These are phyloP conservation scores for Nesospiza acunhae DNA, from an alignment of 2,113 vertebrate species.

Conservation along the genomic window DNA sequence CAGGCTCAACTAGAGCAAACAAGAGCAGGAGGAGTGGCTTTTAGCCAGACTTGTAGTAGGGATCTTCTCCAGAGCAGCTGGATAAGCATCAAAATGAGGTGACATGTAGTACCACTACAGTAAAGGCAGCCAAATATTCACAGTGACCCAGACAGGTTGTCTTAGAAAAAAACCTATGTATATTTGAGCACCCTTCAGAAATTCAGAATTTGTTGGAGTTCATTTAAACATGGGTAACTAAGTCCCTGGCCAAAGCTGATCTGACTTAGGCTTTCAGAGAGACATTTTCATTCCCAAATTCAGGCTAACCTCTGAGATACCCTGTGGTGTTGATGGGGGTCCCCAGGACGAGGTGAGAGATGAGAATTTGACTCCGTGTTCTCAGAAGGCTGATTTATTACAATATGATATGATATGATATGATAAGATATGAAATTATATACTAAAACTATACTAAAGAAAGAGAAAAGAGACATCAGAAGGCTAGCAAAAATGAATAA, in stretches of 20 bases:
- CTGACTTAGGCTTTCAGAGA: not conserved
- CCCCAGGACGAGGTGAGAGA: too few relatives aligned
- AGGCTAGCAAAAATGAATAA: too few relatives aligned
- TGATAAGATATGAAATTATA: too few relatives aligned
- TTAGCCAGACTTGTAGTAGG: not conserved
- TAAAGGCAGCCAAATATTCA: not conserved
- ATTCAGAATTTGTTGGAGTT: not conserved
- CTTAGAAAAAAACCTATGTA: not conserved
- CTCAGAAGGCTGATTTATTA: too few relatives aligned
- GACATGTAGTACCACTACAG: rapidly evolving
- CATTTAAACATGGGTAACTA: not conserved
- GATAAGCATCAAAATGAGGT: not conserved
- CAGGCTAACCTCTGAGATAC: not conserved
- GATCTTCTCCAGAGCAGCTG: not conserved
- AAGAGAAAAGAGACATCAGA: too few relatives aligned
- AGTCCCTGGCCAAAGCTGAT: not conserved
- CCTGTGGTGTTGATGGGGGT: too few relatives aligned
- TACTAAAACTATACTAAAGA: too few relatives aligned
- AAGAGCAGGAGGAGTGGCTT: not conserved
- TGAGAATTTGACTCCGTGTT: too few relatives aligned
- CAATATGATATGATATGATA: too few relatives aligned
- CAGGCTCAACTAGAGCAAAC: not conserved
- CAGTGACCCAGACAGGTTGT: rapidly evolving
- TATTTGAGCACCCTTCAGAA: not conserved
- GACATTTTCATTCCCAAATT: not conserved